These are phyloP conservation scores for Sebastes umbrosus DNA, from an alignment of 2,797 vertebrate genomes.

Conservation along the genomic window DNA sequence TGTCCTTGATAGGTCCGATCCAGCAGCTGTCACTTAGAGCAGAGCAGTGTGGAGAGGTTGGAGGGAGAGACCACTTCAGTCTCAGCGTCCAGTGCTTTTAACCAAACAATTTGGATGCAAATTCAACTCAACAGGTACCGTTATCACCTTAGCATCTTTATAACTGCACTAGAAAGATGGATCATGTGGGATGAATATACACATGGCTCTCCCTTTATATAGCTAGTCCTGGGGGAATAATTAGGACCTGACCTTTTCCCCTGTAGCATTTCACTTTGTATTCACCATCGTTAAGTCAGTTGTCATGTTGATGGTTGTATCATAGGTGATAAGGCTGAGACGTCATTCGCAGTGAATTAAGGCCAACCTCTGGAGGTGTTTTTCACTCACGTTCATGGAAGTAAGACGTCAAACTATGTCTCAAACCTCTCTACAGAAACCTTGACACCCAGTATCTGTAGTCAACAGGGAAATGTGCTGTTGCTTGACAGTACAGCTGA, in stretches of 20 bases:
- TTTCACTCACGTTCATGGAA: not conserved
- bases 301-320: slow-evolving; percentile 14
- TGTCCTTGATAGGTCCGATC: slow-evolving; percentile 31
- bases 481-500: slow-evolving; percentile 2
- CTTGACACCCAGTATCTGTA: not conserved
- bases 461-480: not conserved
- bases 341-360: slow-evolving; percentile 3
- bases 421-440: not conserved
- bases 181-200: not conserved
- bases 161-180: not conserved
- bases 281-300: not conserved
- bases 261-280: not conserved
- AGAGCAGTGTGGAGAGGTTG: slow-evolving; percentile 5
- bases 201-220: not conserved
- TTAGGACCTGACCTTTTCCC: slow-evolving; percentile 3
- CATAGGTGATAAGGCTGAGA: not conserved
- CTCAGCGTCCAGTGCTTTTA: slow-evolving; percentile 5
- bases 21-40: slow-evolving; percentile 40
- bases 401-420: not conserved
- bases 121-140: slow-evolving; percentile 56
- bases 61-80: slow-evolving; percentile 13
- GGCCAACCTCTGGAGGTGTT: slow-evolving; percentile 2
- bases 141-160: not conserved
- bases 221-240: not conserved
- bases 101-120: slow-evolving; percentile 11